Base-by-base conservation (phyloP, 2,888 invertebrate genomes). In the Leptogaster cylindrica region DNA sequence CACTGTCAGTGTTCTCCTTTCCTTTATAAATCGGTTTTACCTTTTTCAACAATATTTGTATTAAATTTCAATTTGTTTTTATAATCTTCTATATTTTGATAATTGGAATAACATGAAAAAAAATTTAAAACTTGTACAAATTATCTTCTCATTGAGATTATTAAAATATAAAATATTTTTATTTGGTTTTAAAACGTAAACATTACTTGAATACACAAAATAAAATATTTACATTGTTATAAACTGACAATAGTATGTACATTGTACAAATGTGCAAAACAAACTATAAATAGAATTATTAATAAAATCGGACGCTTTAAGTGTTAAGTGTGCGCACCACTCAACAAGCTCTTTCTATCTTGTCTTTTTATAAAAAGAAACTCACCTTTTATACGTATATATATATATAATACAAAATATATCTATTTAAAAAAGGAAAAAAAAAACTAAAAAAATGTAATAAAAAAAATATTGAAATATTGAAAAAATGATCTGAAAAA, bases 301-400 rank as follows among this genome's bases (percentile, higher is more conserved):
- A 51, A 39, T 51, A 65, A 51, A 41, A 39, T 69, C 70, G 71
- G 68, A 70, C 70, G 73, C 73, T 74, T 73, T 74, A 71, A 72
- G 70, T 74, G 73, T 74, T 74, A 73, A 73, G 72, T 74, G 73
- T 74, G 72, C 72, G 72, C 72, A 72, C 72, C 71, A 71, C 70
- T 71, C 67, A 70, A 65, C 25, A 48, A 65, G 70, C 72, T 73
- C 71, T 70, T 70, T 71, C 70, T 73, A 70, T 72, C 68, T 71
- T 68, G 44, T 61, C 67, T 70, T 65, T 69, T 72, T 70, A 69
- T 55, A 70, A 70, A 66, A n/a, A n/a, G n/a, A n/a, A 70, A 71
- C 68, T 70, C 71, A 71, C 71, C 69, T 70, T 70, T 44, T 61
- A 61, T 61, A 61, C 61, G 61, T 61, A 61, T 61, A 61, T 61